Base-by-base conservation (phyloP, 1,140 invertebrate genomes). In the Lepidurus arcticus region DNA sequence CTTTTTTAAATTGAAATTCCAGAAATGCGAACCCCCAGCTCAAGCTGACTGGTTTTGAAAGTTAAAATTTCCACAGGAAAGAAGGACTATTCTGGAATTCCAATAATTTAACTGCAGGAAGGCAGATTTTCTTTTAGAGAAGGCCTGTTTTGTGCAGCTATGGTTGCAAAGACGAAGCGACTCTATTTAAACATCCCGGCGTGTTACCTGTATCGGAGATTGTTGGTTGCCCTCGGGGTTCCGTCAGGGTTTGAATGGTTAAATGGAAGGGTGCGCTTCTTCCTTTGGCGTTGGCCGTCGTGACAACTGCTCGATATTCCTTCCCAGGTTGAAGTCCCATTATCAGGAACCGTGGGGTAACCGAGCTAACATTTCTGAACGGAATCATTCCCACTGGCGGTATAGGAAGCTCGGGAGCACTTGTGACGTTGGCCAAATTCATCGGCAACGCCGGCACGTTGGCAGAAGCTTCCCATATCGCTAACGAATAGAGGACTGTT, bases 211-310 rank as follows among this genome's bases (percentile, higher is more conserved):
- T 26, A 24, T 76, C 75, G 75, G 75, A 44, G 13, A 76, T 76
- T 7, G 75, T 76, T 11, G 75, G 75, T n/a, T 76, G 75, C 24
- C 75, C 75, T 44, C 43, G 13, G 44, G 75, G 75, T 47, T 76
- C 75, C 16, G 43, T 26, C 24, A 76, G 24, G 24, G 75, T 76
- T 26, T 76, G 75, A 5, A 76, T 21, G 13, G 75, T 76, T 26
- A 76, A 76, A 24, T 76, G 43, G 42, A 26, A 45, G 5, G 47
- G 47, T 42, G n/a, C 6, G 24, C 75, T 76, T 45, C 43, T 76
- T 26, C 75, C 75, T 47, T 76, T 76, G 16, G 75, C 75, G 24
- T 76, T 76, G 75, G 43, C 43, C 8, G 75, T 45, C 6, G 43
- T 34, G 26, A 76, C 21, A 45, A 47, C 10, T 21, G 75, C 75